A percentile compares a stretch with the other conserved stretches of the same genome.
phyloP scores from a whole-genome alignment of 1,140 invertebrate genomes.

The Danaus plexippus region DNA sequence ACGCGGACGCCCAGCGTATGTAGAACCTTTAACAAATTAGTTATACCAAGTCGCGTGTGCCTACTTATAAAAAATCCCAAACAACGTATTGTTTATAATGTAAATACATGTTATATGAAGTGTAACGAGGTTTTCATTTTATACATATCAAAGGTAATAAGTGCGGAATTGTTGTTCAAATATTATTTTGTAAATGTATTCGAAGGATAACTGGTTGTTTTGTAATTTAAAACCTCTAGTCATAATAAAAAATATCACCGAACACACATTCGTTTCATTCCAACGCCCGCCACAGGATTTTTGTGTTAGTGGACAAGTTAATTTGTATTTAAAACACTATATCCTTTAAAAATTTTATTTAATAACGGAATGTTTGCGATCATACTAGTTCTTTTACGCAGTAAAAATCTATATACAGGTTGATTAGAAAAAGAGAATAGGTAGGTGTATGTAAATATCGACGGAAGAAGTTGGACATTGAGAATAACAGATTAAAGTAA shows the following conservation, averaged over 20 bases:
- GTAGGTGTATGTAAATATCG: no score
- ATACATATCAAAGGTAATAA: conserved; percentile 65
- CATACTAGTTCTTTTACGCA: no score
- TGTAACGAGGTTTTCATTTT: conserved; percentile 62
- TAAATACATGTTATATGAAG: conserved; percentile 43
- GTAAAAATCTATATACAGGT: no score
- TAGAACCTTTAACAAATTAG: conserved; percentile 30
- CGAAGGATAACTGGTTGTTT: conserved; percentile 58
- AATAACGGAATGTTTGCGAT: no score
- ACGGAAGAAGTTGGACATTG: no score
- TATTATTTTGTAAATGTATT: conserved; percentile 57
- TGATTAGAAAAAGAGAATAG: no score
- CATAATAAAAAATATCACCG: conserved; percentile 68
- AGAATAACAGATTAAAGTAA: no score
- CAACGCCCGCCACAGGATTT: no score
- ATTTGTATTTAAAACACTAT: no score
- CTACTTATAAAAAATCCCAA: conserved; percentile 37
- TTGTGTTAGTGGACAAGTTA: no score
- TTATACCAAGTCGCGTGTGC: conserved; percentile 55
- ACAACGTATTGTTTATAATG: conserved; percentile 35
- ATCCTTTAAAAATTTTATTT: no score
- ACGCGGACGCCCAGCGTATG: no score
- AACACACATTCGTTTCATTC: conserved; percentile 32
- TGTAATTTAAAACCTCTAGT: conserved; percentile 70
- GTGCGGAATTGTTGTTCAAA: conserved; percentile 35